Conservation (phyloP, 2,888 invertebrate species). For the Trissonchulus latispiculum region DNA sequence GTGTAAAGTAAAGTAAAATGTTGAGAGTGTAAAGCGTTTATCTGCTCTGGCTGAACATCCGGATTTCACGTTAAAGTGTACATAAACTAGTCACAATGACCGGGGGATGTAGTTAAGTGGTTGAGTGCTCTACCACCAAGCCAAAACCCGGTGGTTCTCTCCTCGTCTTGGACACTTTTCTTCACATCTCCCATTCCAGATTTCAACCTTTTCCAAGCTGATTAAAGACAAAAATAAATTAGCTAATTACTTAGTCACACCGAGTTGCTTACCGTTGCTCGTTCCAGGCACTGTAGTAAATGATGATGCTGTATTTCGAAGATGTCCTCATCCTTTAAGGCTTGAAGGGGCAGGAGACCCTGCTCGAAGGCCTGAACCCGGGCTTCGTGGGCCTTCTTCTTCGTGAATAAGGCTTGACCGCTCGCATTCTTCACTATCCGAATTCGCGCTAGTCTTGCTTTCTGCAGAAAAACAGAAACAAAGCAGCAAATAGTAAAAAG, state of each 20-base stretch:
- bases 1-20: no score
- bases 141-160: background rate
- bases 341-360: constrained; percentile 52
- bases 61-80: no score
- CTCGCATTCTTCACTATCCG: constrained; percentile 95
- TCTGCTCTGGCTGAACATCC: no score
- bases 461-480: constrained; percentile 68
- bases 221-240: background rate
- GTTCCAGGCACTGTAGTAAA: constrained; percentile 82
- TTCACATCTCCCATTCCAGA: background rate
- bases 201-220: background rate
- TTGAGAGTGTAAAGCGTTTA: no score
- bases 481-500: no score
- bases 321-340: constrained; percentile 77
- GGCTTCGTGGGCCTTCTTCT: constrained; percentile 93
- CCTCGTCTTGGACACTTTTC: no score
- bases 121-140: background rate
- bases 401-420: constrained; percentile 89
- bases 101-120: no score
- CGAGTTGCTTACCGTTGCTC: constrained; percentile 87
- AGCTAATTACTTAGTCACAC: background rate
- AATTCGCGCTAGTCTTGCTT: constrained; percentile 90
- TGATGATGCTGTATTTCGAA: constrained; percentile 97
- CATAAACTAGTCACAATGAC: no score
- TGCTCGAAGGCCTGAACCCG: constrained; percentile 60